A percentile compares a stretch with the other conserved stretches of the same genome.
phyloP scores from a whole-genome alignment of 2,113 vertebrate genomes.

The Mohoua ochrocephala region DNA sequence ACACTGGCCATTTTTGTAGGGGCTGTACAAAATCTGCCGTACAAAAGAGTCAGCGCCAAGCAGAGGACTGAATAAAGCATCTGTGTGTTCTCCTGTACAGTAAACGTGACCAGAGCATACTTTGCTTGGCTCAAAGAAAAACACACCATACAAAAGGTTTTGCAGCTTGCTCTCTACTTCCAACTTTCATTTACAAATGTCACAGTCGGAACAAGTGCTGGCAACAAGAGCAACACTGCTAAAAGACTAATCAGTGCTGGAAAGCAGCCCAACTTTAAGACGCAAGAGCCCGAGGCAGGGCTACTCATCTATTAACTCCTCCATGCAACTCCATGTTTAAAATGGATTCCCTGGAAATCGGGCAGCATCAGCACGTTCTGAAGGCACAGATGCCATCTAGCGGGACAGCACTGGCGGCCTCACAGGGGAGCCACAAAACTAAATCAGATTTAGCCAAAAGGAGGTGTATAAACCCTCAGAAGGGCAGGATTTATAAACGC shows the following conservation, averaged over 20 bases:
- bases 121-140: neutral
- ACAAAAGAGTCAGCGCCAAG: neutral
- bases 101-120: neutral
- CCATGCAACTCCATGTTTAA: neutral
- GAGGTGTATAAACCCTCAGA: neutral
- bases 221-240: neutral
- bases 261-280: neutral
- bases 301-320: neutral
- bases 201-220: neutral
- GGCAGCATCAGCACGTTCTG: neutral
- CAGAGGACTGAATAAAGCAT: neutral
- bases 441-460: neutral
- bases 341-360: neutral
- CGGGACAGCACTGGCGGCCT: neutral
- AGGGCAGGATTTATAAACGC: neutral
- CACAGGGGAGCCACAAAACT: neutral
- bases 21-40: neutral
- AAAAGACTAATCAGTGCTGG: neutral
- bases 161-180: neutral
- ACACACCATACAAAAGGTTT: neutral
- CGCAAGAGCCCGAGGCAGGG: neutral
- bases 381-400: conserved; percentile 30
- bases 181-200: neutral
- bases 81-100: neutral
- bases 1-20: neutral